Conservation (phyloP, 2,797 vertebrate species). For the Threskiornis aethiopicus region DNA sequence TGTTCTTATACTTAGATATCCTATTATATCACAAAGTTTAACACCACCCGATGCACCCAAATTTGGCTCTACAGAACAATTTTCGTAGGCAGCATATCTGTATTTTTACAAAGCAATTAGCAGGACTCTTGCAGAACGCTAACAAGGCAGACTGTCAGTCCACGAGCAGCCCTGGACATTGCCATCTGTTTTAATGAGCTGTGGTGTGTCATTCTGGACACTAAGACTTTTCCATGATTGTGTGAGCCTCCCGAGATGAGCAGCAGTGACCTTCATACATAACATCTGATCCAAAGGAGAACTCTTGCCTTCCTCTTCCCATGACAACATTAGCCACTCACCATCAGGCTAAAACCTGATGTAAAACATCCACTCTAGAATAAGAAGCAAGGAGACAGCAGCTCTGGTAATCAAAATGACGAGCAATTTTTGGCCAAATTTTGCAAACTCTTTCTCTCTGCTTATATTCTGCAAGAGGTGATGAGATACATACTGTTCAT, state of each 20-base stretch:
- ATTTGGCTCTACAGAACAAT: background rate
- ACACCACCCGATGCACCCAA: background rate
- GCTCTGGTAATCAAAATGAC: background rate
- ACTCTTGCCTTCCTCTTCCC: background rate
- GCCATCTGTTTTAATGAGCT: constrained; percentile 4
- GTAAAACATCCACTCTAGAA: background rate
- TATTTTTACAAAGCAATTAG: constrained; percentile 37
- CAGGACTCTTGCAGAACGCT: background rate
- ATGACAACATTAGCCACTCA: background rate
- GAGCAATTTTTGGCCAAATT: background rate
- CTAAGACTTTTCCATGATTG: background rate
- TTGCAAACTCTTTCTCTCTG: background rate
- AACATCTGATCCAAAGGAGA: background rate
- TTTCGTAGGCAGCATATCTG: background rate
- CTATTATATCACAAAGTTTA: constrained; percentile 1
- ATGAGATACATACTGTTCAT: background rate
- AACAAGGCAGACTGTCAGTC: background rate
- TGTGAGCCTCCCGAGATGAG: background rate
- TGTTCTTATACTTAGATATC: background rate
- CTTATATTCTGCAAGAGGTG: background rate
- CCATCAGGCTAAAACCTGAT: background rate
- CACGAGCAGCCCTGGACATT: background rate
- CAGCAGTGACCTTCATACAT: background rate
- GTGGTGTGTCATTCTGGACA: background rate
- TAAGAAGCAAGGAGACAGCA: background rate